Conservation (phyloP, 2,113 vertebrate species). For the Piaya cayana region DNA sequence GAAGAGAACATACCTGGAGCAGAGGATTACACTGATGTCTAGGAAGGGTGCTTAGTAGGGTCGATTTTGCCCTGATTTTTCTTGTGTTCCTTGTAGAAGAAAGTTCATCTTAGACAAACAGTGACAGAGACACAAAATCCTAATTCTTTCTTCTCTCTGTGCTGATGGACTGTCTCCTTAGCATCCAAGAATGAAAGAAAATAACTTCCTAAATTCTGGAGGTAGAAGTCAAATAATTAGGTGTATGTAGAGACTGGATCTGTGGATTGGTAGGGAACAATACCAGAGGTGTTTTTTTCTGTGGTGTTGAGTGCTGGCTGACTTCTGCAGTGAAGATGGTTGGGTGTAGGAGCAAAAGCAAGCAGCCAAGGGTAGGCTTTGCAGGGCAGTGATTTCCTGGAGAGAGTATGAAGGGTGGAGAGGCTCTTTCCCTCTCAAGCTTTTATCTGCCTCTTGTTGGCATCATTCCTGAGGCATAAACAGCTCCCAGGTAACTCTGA, state of each 20-base stretch:
- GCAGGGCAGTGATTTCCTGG: not conserved
- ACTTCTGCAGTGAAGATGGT: not conserved
- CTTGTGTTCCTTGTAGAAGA: fast-evolving
- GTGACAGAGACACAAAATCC: not conserved
- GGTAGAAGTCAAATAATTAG: not conserved
- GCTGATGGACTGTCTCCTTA: not conserved
- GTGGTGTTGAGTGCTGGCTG: not conserved
- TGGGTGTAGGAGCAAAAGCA: not conserved
- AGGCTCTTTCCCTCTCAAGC: not conserved
- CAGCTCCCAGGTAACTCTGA: not conserved
- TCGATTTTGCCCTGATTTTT: not conserved
- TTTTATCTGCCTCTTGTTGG: not conserved
- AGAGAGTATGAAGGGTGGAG: not conserved
- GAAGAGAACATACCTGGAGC: not conserved
- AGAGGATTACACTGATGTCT: not conserved
- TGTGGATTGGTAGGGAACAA: not conserved
- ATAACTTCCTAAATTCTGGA: not conserved
- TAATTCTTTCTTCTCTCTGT: not conserved
- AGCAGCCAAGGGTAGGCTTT: not conserved
- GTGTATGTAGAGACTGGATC: not conserved
- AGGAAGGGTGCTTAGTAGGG: not conserved
- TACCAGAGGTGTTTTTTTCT: not conserved
- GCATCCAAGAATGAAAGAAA: not conserved
- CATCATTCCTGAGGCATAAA: not conserved
- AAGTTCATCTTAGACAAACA: not conserved